These are phyloP conservation scores for Drosophila arawakana DNA, from an alignment of 1,140 invertebrate genomes.

Conservation along the genomic window DNA sequence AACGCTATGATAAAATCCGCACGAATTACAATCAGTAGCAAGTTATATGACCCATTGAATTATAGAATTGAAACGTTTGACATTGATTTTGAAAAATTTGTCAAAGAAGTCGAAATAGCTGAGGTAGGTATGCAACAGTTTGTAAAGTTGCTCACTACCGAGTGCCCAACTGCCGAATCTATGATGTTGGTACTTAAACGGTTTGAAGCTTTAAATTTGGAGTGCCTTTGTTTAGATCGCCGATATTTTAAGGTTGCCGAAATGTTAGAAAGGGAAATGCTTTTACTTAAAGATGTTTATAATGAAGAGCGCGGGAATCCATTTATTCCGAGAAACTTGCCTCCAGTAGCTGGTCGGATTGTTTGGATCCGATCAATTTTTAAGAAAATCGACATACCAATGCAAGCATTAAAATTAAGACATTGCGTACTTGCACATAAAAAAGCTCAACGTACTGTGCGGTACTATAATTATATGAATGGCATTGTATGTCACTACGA, in stretches of 20 bases:
- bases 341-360: slow-evolving; percentile 88
- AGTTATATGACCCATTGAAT: slow-evolving; percentile 92
- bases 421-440: slow-evolving; percentile 85
- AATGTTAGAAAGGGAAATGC: slow-evolving; percentile 88
- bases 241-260: slow-evolving; percentile 89
- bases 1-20: slow-evolving; percentile 88
- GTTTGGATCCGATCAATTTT: slow-evolving; percentile 90
- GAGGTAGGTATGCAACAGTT: slow-evolving; percentile 89
- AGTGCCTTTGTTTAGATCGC: slow-evolving; percentile 88
- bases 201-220: slow-evolving; percentile 89
- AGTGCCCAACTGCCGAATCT: slow-evolving; percentile 85
- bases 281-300: slow-evolving; percentile 88
- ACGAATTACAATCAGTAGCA: slow-evolving; percentile 88
- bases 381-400: slow-evolving; percentile 87
- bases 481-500: slow-evolving; percentile 90
- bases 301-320: slow-evolving; percentile 89
- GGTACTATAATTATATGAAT: slow-evolving; percentile 90
- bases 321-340: slow-evolving; percentile 87
- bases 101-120: slow-evolving; percentile 88
- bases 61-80: slow-evolving; percentile 90
- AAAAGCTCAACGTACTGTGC: slow-evolving; percentile 89
- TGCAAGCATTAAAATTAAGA: slow-evolving; percentile 84
- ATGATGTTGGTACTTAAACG: slow-evolving; percentile 85
- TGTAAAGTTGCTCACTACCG: slow-evolving; percentile 85
- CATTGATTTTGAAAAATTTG: slow-evolving; percentile 91